Base-by-base conservation (phyloP, 2,888 invertebrate species). In the Caenorhabditis japonica region DNA sequence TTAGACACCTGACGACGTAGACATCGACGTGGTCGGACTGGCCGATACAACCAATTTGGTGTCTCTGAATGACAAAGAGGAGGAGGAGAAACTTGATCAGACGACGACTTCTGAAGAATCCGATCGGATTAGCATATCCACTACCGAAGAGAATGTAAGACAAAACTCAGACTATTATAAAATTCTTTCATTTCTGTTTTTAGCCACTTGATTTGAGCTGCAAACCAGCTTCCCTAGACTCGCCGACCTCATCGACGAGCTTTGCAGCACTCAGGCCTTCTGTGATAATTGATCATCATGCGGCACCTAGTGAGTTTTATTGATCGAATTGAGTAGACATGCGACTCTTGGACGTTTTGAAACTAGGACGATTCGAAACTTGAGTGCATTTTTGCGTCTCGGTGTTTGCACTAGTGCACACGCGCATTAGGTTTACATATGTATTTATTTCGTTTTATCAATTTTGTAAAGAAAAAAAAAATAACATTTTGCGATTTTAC, bases 11-110 rank as follows among this genome's bases (percentile, higher is more conserved):
- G 68, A 61, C n/a, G 76, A 78, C 21, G 56, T 51, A 4, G 78
- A 78, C 49, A 66, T 78, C n/a, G 78, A 78, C 52, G 78, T 78
- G 4, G 78, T 78, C 15, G 74, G 78, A 12, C 36, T 76, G 15
- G 36, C 66, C 2, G 76, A 73, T 21, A 58, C 77, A 3, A 74
- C 76, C 2, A 70, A 66, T 39, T 23, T 55, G 21, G 74, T 66
- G 4, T 74, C 74, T 8, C 36, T 66, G 33, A 73, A 62, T 23
- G 66, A 70, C 30, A 60, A 39, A 15, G 74, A 75, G n/a, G 77
- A 73, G 30, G 51, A 47, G 5, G 60, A 55, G 23, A 64, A 62
- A 56, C 47, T 59, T 13, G 59, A 71, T 52, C 55, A 38, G 23
- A 53, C 44, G 17, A 55, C 51, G 3, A 46, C 34, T 4, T 55